Evolutionary conservation across 2,113 vertebrate genomes (phyloP), one percentile per base, ranked within the genome.

Genomic region (Eurypyga helias): DNA sequence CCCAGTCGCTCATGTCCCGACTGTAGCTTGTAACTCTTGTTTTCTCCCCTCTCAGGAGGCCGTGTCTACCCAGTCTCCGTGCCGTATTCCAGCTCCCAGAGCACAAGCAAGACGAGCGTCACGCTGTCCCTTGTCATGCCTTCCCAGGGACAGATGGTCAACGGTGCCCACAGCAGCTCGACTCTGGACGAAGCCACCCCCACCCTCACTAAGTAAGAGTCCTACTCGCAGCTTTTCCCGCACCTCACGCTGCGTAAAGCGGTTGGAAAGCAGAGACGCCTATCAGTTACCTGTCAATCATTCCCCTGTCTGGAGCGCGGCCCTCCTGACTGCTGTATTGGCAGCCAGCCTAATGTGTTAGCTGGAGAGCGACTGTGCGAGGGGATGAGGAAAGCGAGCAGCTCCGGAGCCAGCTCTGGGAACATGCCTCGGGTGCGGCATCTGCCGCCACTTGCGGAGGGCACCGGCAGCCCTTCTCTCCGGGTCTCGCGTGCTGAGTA

Each of bases 111-210:
- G 97, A 99, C 99, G 24, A 99, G 99, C 1, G 99, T 99, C 89
- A 99, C 99, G 0, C 98, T 99, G 29, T 99, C 99, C 15, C 98
- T 99, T 87, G 99, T 99, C 84, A 99, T 99, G 99, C 99, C 99
- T 67, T 99, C 99, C 13, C 99, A 99, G 89, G 98, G 99, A 43
- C 99, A 99, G 79, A 99, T 99, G 97, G 99, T 99, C 96, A 99
- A 99, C 2, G 99, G 99, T 54, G 99, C 99, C 89, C 99, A 99
- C 98, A 99, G 99, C 2, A 98, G 98, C 25, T 99, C 99, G 69
- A 99, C 99, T 15, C 97, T 99, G 97, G 99, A 99, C 36, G 99
- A 99, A 96, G 99, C 98, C 60, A 99, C 99, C 3, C 99, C 99
- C 36, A 99, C 99, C 5, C 98, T 99, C 81, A 98, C 98, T 52